A percentile compares a stretch with the other conserved stretches of the same genome.
Evolutionary conservation across 1,140 invertebrate species (phyloP).

Genomic region (Magallana angulata): DNA sequence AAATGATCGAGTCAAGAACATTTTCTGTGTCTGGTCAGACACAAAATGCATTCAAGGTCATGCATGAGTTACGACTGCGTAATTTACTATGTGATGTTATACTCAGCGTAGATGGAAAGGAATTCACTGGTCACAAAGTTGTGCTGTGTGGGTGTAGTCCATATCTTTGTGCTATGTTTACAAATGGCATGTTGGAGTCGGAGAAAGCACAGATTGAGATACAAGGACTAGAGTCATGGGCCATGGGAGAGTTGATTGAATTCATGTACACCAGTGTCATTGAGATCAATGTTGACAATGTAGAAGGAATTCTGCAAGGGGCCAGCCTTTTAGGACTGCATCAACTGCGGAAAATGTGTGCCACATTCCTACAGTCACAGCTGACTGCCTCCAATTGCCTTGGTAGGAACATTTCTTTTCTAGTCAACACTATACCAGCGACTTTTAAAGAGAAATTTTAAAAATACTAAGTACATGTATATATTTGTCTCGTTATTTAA

Average conservation of each 20-base stretch:
- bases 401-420: slow-evolving; percentile 62
- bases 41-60: slow-evolving; percentile 71
- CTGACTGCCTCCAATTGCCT: slow-evolving; percentile 75
- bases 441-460: no score
- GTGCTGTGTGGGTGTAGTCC: slow-evolving; percentile 77
- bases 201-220: slow-evolving; percentile 87
- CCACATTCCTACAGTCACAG: slow-evolving; percentile 75
- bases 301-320: slow-evolving; percentile 89
- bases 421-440: not conserved
- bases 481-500: no score
- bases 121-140: slow-evolving; percentile 78
- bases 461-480: no score
- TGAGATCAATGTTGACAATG: slow-evolving; percentile 86
- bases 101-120: slow-evolving; percentile 86
- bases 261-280: slow-evolving; percentile 92
- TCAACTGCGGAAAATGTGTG: slow-evolving; percentile 71
- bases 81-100: slow-evolving; percentile 90
- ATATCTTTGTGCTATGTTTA: slow-evolving; percentile 78
- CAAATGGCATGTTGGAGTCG: slow-evolving; percentile 78
- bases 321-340: slow-evolving; percentile 77
- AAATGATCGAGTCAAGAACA: slow-evolving; percentile 75
- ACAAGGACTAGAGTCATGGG: slow-evolving; percentile 88
- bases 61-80: slow-evolving; percentile 86
- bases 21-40: slow-evolving; percentile 71
- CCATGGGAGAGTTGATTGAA: slow-evolving; percentile 89